Evolutionary conservation across 2,888 invertebrate species (phyloP), one percentile per base, ranked within the genome.

Genomic region (Yponomeuta evonymella): DNA sequence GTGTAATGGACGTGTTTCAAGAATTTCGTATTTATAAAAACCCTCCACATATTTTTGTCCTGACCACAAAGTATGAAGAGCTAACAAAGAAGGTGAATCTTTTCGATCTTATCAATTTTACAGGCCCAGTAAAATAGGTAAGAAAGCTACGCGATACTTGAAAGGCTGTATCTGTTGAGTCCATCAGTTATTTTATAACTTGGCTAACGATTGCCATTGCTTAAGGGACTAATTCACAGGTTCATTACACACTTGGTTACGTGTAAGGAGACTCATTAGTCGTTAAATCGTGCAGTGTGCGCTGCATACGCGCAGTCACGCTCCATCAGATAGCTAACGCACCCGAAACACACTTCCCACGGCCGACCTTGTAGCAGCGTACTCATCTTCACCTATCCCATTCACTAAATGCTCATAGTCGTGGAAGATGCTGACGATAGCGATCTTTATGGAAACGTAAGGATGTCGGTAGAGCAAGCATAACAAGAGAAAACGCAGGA

Each of bases 291-390:
- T 58, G 51, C 51, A 58, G 51, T 58, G 12, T 5, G 51, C 51
- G 51, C 51, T 3, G 11, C 9, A 5, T 12, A 36, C 1, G 64
- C 1, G 30, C 10, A 6, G 33, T 68, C 68, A 68, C 68, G 68
- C 70, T 73, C 67, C 71, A 76, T 78, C 77, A 73, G 79, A 81
- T 82, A 74, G 58, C 71, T 71, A 74, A 77, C 79, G 82, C 80
- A 81, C 78, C 73, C 76, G 72, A 77, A 76, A 76, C 83, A 84
- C 78, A 83, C 76, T 85, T 85, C 85, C 80, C 85, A 85, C 69
- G 71, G 33, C 33, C 43, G 67, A 36, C 36, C 36, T 33, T 36
- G 67, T 30, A 12, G 4, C 51, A 3, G 51, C 51, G 12, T 15
- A 58, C 51, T 12, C 51, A 58, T 15, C 51, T 58, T 2, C 51